These are phyloP conservation scores for Catocala nupta DNA, from an alignment of 2,888 invertebrate species.

Conservation along the genomic window DNA sequence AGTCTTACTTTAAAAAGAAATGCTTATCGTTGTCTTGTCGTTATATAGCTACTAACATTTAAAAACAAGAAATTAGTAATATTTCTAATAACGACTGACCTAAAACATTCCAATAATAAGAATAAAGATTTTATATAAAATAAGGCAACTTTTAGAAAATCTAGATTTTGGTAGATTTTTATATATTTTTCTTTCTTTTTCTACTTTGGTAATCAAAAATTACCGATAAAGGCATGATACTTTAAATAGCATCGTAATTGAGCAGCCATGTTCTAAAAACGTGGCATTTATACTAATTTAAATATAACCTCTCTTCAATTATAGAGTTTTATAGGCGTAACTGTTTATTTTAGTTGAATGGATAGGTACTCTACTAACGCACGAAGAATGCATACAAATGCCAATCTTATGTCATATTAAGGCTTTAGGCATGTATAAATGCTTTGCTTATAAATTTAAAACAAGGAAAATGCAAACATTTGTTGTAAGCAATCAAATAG, in stretches of 20 bases:
- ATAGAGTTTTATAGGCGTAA: conserved; percentile 2
- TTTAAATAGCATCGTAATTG: conserved; percentile 12
- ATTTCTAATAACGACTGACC: neutral
- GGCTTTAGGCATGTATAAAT: no score
- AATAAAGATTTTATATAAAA: conserved; percentile 1
- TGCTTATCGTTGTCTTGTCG: conserved; percentile 5
- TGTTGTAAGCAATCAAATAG: no score
- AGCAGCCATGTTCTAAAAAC: conserved; percentile 15
- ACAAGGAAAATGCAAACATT: no score
- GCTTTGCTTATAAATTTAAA: no score
- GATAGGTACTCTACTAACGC: no score
- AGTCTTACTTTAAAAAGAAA: conserved; percentile 32
- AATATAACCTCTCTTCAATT: neutral
- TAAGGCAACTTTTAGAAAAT: conserved; percentile 6
- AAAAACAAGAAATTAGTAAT: neutral
- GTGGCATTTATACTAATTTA: conserved; percentile 1
- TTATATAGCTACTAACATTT: conserved; percentile 9
- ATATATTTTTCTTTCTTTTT: conserved; percentile 6
- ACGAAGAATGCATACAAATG: no score
- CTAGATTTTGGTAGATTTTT: conserved; percentile 9
- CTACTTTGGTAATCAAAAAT: conserved; percentile 10
- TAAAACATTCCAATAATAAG: neutral
- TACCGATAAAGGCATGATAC: conserved; percentile 12
- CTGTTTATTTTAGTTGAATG: neutral
- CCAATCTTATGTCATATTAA: no score